Percentiles rank a stretch among this genome's conserved stretches.
Conservation (phyloP, 2,113 vertebrate species). For the Xenotilapia longispinis region DNA sequence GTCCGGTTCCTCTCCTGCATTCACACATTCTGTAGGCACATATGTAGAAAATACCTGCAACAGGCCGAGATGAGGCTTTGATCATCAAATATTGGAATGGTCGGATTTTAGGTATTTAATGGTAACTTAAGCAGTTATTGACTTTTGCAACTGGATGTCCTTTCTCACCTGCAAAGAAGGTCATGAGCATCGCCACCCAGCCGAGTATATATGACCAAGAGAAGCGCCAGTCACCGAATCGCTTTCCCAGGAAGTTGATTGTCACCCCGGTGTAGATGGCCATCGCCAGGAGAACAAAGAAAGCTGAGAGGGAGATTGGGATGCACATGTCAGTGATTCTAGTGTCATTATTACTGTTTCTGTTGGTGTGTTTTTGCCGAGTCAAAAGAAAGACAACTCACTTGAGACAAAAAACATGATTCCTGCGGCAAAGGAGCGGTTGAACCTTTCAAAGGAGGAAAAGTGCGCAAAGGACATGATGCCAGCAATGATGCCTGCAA, state of each 20-base stretch:
- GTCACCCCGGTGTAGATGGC: constrained; percentile 83
- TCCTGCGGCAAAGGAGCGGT: constrained; percentile 78
- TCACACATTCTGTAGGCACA: constrained; percentile 82
- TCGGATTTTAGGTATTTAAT: not conserved
- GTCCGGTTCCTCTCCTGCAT: constrained; percentile 69
- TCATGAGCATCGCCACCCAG: constrained; percentile 85
- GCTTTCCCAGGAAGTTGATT: constrained; percentile 79
- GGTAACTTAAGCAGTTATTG: not conserved
- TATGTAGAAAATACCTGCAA: constrained; percentile 84
- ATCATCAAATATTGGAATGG: not conserved
- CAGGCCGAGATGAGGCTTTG: not conserved
- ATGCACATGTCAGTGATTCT: not conserved
- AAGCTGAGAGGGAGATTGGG: constrained; percentile 46
- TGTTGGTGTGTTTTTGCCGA: not conserved
- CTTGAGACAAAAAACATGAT: constrained; percentile 83
- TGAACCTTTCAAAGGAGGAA: constrained; percentile 77
- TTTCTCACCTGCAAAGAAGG: constrained; percentile 80
- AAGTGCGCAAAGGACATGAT: constrained; percentile 81
- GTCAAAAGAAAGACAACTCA: constrained; percentile 57
- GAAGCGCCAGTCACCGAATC: constrained; percentile 85
- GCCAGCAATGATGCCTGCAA: constrained; percentile 76
- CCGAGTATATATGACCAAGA: constrained; percentile 88
- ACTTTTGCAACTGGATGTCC: not conserved
- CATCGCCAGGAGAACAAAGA: constrained; percentile 79
- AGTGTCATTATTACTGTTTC: not conserved